Base-by-base conservation (phyloP, 2,888 invertebrate species). In the Leuctra nigra region DNA sequence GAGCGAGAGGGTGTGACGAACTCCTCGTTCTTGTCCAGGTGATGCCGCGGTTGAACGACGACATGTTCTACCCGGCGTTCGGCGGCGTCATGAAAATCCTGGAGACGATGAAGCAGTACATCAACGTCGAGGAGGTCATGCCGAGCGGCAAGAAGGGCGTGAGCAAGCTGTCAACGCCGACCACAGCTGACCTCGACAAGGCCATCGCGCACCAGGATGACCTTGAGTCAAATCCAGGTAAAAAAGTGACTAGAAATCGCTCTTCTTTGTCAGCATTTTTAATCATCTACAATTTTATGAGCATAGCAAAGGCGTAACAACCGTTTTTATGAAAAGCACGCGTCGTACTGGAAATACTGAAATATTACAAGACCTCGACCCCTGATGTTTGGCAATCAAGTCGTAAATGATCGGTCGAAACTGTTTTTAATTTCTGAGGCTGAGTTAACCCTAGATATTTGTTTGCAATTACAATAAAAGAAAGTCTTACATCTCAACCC, bases 21-120 rank as follows among this genome's bases (percentile, higher is more conserved):
- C n/a, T n/a, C n/a, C n/a, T n/a, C n/a, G n/a, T n/a, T n/a, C n/a
- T n/a, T n/a, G n/a, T n/a, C n/a, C 56, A 70, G 72, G 71, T 81
- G 2, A 63, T 74, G 7, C 77, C 77, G 1, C 81, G 78, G 65
- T 71, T 84, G 16, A 73, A 73, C 50, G 82, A 84, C 63, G 80
- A 82, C 6, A 73, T 76, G 57, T 75, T 83, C 63, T 84, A 84
- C 64, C 71, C 80, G 2, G 81, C 74, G 2, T 72, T 81, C 6
- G 76, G 75, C 2, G 74, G 74, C 60, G 72, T 80, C 1, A 67
- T 79, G 1, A 67, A 72, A 41, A 60, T 62, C 4, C 33, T 50
- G 50, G 20, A 50, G 35, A 35, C 50, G 1, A 50, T 50, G 33
- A 3, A 35, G 35, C 1, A 16, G 11, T 33, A 33, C 50, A 18